Conservation (phyloP, 1,140 invertebrate genomes). For the Laodelphax striatellus region DNA sequence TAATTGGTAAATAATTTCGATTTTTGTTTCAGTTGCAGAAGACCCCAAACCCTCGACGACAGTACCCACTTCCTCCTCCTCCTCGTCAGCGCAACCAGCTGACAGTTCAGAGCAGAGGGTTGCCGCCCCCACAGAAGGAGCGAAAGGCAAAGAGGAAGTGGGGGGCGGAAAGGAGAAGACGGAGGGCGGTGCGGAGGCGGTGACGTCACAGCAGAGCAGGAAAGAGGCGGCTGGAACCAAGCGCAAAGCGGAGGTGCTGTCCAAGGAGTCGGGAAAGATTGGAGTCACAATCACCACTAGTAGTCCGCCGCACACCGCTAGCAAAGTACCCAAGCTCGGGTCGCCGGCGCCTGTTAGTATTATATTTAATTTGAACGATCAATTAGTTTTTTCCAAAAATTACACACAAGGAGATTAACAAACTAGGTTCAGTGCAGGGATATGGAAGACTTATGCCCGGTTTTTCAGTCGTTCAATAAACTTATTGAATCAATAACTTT, state of each 20-base stretch:
- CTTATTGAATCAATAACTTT: too few species aligned
- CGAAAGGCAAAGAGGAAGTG: slow-evolving; percentile 12
- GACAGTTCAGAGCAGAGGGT: neutral
- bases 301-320: slow-evolving; percentile 45
- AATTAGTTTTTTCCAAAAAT: too few species aligned
- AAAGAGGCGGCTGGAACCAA: slow-evolving; percentile 47
- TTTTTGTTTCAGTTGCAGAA: too few species aligned
- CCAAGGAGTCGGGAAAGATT: slow-evolving; percentile 73
- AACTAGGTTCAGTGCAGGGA: too few species aligned
- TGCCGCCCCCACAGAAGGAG: neutral
- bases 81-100: too few species aligned
- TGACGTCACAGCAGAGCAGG: slow-evolving; percentile 30
- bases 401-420: too few species aligned
- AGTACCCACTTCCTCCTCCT: too few species aligned
- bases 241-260: slow-evolving; percentile 70
- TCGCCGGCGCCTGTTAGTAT: slow-evolving; percentile 22
- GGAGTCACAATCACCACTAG: slow-evolving; percentile 76
- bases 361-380: too few species aligned
- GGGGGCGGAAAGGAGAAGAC: slow-evolving; percentile 36
- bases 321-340: slow-evolving; percentile 33
- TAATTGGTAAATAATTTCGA: too few species aligned
- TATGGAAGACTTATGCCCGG: too few species aligned
- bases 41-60: too few species aligned
- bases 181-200: slow-evolving; percentile 32
- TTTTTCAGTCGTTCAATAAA: too few species aligned